phyloP scores from a whole-genome alignment of 2,113 vertebrate genomes.

The Osmerus mordax region DNA sequence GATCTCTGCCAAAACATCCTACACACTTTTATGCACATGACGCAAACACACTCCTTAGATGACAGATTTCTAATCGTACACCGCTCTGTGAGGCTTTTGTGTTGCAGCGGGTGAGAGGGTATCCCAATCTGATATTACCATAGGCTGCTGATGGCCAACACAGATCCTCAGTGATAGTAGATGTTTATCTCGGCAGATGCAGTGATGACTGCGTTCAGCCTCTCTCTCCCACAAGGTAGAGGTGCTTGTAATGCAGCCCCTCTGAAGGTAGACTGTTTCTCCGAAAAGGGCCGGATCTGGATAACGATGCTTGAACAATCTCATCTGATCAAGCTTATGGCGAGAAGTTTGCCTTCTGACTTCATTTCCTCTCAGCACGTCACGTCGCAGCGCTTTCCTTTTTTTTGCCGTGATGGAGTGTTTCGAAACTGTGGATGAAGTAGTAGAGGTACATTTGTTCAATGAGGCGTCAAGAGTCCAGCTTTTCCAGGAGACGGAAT shows the following conservation, averaged over 20 bases:
- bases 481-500: constrained; percentile 54
- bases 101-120: constrained; percentile 43
- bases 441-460: constrained; percentile 63
- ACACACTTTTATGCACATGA: too few relatives aligned
- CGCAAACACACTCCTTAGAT: neutral
- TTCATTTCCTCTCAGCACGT: constrained; percentile 59
- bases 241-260: constrained; percentile 66
- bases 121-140: constrained; percentile 57
- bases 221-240: constrained; percentile 57
- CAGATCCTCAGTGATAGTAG: constrained; percentile 57
- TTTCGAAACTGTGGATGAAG: constrained; percentile 54
- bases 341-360: constrained; percentile 60
- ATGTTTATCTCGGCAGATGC: constrained; percentile 61
- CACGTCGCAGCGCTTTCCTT: constrained; percentile 30
- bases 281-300: constrained; percentile 33
- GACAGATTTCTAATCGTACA: constrained; percentile 29
- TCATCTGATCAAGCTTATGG: constrained; percentile 69
- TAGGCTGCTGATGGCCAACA: constrained; percentile 53
- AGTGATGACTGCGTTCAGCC: constrained; percentile 45
- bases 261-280: constrained; percentile 41
- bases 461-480: constrained; percentile 71
- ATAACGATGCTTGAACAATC: constrained; percentile 66
- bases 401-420: constrained; percentile 56
- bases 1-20: too few relatives aligned
- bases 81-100: constrained; percentile 42